These are phyloP conservation scores for Diplosoma virens DNA, from an alignment of 23 tunicate genomes.

Conservation along the genomic window DNA sequence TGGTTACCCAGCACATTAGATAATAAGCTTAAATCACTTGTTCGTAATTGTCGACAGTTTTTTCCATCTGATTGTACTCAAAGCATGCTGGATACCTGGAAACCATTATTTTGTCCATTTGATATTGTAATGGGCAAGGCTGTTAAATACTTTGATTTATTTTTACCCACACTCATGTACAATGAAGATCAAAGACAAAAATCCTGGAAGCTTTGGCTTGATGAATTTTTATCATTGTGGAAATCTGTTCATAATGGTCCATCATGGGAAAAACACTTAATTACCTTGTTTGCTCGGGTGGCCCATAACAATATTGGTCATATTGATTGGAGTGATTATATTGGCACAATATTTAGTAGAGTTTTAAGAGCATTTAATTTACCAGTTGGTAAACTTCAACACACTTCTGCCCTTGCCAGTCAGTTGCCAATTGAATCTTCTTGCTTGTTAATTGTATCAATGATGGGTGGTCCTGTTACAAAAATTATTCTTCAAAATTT, in stretches of 20 bases:
- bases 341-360: conserved; percentile 49
- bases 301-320: conserved; percentile 83
- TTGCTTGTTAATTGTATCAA: conserved; percentile 61
- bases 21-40: conserved; percentile 28
- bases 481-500: conserved; percentile 45
- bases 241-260: conserved; percentile 79
- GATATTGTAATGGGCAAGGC: conserved; percentile 63
- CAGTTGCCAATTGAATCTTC: conserved; percentile 50
- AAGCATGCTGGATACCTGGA: conserved; percentile 82
- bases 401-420: conserved; percentile 42
- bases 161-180: conserved; percentile 61
- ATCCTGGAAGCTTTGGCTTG: conserved; percentile 83
- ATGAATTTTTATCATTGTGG: conserved; percentile 66
- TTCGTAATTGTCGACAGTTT: conserved; percentile 51
- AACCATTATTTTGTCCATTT: conserved; percentile 83
- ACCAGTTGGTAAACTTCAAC: conserved; percentile 85
- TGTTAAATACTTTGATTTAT: conserved; percentile 51
- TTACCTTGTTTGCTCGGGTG: conserved; percentile 66
- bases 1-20: conserved; percentile 51
- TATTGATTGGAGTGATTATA: conserved; percentile 64
- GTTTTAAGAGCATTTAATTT: conserved; percentile 53
- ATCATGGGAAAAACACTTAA: conserved; percentile 64
- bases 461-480: conserved; percentile 70
- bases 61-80: conserved; percentile 57
- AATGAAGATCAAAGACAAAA: conserved; percentile 45